phyloP scores from a whole-genome alignment of 2,797 vertebrate species.

The Falco rusticolus region DNA sequence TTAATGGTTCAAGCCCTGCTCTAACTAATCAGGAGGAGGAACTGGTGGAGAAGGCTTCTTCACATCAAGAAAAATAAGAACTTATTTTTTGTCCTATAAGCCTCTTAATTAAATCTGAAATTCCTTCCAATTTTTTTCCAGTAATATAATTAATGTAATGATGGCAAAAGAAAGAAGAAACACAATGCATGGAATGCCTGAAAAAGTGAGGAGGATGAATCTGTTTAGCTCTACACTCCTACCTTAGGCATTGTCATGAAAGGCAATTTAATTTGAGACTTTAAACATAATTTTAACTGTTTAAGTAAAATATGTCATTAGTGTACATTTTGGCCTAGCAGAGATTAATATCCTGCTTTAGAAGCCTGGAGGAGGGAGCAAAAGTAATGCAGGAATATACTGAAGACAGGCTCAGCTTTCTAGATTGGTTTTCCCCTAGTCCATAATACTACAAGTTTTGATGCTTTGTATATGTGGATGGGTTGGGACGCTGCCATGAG shows the following conservation, averaged over 20 bases:
- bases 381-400: neutral
- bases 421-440: no score
- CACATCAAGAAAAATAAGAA: neutral
- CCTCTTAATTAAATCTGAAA: neutral
- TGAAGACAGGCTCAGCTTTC: neutral
- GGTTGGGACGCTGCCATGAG: fast-evolving
- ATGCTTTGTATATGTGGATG: neutral
- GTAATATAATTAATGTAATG: neutral
- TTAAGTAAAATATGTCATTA: neutral
- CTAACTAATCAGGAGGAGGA: neutral
- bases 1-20: neutral
- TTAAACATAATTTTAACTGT: neutral
- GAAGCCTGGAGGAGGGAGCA: neutral
- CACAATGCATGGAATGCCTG: neutral
- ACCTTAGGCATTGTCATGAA: neutral
- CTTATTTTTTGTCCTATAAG: neutral
- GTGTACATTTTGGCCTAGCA: neutral
- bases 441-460: neutral
- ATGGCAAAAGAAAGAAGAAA: neutral
- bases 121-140: neutral
- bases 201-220: neutral
- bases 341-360: neutral
- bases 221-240: neutral
- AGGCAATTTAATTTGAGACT: neutral
- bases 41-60: neutral